These are phyloP conservation scores for Mesitornis unicolor DNA, from an alignment of 2,113 vertebrate species.

Conservation along the genomic window DNA sequence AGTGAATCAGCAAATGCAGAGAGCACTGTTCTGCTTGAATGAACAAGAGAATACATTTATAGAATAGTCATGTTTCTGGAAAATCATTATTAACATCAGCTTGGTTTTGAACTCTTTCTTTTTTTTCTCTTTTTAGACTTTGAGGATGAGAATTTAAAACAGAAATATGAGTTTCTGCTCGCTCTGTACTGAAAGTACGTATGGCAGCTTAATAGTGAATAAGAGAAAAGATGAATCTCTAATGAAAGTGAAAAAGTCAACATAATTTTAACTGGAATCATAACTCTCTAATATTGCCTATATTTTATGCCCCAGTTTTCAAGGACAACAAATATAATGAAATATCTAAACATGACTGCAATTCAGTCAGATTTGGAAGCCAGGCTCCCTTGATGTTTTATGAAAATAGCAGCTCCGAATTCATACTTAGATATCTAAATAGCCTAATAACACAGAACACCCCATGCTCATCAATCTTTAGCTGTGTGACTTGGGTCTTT, in stretches of 20 bases:
- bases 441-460: neutral
- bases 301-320: neutral
- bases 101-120: neutral
- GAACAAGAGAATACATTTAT: neutral
- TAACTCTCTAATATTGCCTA: neutral
- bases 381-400: neutral
- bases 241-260: neutral
- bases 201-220: neutral
- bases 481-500: neutral
- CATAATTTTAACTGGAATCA: neutral
- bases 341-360: neutral
- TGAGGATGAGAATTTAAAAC: neutral
- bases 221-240: neutral
- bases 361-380: neutral
- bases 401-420: neutral
- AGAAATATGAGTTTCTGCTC: neutral
- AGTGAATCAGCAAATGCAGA: constrained; percentile 9
- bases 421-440: neutral
- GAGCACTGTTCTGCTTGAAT: neutral
- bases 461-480: neutral
- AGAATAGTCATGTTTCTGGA: neutral
- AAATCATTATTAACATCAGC: neutral
- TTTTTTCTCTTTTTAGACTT: neutral
- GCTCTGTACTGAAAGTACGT: neutral
- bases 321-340: neutral